Evolutionary conservation across 2,113 vertebrate species (phyloP).

Genomic region (Lophochroa leadbeateri): DNA sequence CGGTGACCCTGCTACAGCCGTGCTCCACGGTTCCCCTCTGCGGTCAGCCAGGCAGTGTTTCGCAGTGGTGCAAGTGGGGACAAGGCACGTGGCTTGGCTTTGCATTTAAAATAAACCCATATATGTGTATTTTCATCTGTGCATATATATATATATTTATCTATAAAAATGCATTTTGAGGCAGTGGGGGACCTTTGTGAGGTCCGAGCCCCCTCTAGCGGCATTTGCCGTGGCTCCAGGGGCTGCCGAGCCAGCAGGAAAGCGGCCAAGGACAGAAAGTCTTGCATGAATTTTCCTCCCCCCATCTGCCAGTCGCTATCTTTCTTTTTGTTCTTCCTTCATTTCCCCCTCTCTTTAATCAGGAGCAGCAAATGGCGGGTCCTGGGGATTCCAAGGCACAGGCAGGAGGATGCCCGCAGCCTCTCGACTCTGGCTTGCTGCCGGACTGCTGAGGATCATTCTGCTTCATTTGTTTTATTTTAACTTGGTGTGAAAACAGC

Average conservation of each 20-base stretch:
- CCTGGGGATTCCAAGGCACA: background rate
- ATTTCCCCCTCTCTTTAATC: background rate
- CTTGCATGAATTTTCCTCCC: background rate
- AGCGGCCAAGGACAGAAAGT: conserved; percentile 30
- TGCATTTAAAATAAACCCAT: background rate
- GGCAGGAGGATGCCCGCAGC: accelerated
- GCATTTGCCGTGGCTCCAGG: background rate
- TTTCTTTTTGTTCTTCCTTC: background rate
- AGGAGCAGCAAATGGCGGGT: background rate
- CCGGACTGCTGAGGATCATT: accelerated
- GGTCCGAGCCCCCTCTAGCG: conserved; percentile 75
- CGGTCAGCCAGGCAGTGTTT: background rate
- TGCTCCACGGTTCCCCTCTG: accelerated
- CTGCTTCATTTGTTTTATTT: background rate
- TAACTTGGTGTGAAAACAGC: background rate
- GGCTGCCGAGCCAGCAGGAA: background rate
- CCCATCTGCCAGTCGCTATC: background rate
- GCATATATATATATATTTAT: background rate
- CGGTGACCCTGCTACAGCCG: background rate
- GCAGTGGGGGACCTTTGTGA: background rate
- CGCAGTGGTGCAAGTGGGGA: accelerated
- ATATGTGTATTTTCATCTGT: background rate
- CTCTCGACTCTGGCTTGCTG: background rate
- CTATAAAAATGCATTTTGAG: background rate
- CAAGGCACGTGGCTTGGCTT: background rate